Evolutionary conservation across 2,113 vertebrate genomes (phyloP).

Genomic region (Crocuta crocuta): DNA sequence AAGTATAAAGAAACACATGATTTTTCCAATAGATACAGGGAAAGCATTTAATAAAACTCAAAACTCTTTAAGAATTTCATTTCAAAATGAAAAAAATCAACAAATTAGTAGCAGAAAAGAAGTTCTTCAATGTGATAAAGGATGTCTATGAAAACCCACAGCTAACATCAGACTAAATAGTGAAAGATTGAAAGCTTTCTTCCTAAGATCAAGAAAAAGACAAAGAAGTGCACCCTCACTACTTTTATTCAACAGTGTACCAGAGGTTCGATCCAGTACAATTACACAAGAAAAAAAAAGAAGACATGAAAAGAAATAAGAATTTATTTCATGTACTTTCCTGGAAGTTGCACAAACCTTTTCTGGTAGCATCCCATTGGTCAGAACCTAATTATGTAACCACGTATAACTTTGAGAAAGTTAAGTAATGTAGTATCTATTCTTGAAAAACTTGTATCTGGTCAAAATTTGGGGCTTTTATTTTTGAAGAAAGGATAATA

Average conservation of each 20-base stretch:
- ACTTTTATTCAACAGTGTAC: background rate
- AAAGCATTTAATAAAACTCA: background rate
- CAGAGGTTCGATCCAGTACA: background rate
- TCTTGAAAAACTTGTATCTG: background rate
- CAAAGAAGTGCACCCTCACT: background rate
- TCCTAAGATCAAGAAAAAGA: background rate
- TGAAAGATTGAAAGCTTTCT: background rate
- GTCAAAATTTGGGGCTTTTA: background rate
- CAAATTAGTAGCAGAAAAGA: background rate
- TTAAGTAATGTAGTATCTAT: background rate
- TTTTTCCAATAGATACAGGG: background rate
- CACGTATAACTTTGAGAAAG: background rate
- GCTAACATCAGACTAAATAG: background rate
- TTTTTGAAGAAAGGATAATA: background rate
- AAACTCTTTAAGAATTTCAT: background rate
- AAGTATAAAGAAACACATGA: background rate
- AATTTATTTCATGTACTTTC: background rate
- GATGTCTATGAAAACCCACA: background rate
- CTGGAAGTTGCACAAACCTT: background rate
- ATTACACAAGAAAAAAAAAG: background rate
- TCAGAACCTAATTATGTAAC: background rate
- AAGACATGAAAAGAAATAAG: background rate
- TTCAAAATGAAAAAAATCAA: background rate
- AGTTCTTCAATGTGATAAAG: background rate
- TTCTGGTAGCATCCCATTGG: background rate